phyloP scores from a whole-genome alignment of 2,888 invertebrate genomes.

The Parelbella ahira region DNA sequence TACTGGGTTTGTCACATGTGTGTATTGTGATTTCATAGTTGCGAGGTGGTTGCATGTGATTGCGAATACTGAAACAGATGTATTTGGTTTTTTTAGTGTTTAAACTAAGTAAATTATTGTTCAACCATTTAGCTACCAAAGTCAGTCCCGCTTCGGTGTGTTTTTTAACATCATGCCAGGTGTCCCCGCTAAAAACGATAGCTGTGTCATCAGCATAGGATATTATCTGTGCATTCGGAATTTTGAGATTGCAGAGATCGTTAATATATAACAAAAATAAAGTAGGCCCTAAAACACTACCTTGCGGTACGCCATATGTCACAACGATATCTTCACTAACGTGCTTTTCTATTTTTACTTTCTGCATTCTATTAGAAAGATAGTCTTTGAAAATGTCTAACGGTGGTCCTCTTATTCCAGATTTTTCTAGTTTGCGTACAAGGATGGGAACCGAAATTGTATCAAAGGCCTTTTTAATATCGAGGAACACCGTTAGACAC shows the following conservation, averaged over 20 bases:
- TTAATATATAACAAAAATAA: conserved; percentile 1
- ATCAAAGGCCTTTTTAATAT: too few species aligned
- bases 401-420: background rate
- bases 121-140: background rate
- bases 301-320: too few species aligned
- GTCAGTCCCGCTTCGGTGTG: background rate
- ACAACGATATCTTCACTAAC: too few species aligned
- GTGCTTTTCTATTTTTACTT: background rate
- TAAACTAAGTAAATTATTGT: background rate
- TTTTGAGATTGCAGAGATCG: background rate
- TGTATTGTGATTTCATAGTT: conserved; percentile 10
- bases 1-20: background rate
- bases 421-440: background rate
- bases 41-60: background rate
- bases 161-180: background rate
- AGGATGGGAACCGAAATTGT: background rate
- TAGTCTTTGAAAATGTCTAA: background rate
- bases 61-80: conserved; percentile 3
- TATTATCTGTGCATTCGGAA: background rate
- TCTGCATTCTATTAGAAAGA: background rate
- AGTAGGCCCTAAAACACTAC: too few species aligned
- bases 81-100: conserved; percentile 8
- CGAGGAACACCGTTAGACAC: background rate
- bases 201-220: background rate
- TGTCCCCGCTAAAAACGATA: background rate